Evolutionary conservation across 2,797 vertebrate genomes (phyloP).

Genomic region (Nothura maculosa): DNA sequence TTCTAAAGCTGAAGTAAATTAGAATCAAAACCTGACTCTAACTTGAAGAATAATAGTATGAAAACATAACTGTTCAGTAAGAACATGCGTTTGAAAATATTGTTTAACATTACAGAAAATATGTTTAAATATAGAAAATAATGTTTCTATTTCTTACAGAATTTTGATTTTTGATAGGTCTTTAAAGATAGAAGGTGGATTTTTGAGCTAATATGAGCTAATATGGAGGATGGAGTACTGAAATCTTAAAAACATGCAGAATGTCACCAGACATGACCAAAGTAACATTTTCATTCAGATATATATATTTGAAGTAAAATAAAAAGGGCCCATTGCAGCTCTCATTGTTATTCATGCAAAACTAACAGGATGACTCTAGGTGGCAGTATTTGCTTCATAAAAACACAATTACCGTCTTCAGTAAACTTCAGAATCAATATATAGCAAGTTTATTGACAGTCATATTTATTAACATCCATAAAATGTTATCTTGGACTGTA

Average conservation of each 20-base stretch:
- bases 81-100: neutral
- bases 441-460: neutral
- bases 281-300: neutral
- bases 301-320: neutral
- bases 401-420: neutral
- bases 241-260: neutral
- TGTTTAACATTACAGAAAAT: neutral
- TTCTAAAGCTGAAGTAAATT: neutral
- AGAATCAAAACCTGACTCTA: neutral
- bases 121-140: neutral
- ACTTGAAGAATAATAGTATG: neutral
- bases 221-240: neutral
- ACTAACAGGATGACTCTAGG: conserved; percentile 29
- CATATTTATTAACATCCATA: neutral
- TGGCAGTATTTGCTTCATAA: conserved; percentile 48
- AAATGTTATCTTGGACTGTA: neutral
- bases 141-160: neutral
- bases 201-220: neutral
- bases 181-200: neutral
- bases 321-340: neutral
- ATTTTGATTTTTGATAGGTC: neutral
- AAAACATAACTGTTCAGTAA: neutral
- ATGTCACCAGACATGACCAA: neutral
- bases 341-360: neutral
- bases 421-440: neutral